These are phyloP conservation scores for Anguilla obscura DNA, from an alignment of 2,797 vertebrate species.

Conservation along the genomic window DNA sequence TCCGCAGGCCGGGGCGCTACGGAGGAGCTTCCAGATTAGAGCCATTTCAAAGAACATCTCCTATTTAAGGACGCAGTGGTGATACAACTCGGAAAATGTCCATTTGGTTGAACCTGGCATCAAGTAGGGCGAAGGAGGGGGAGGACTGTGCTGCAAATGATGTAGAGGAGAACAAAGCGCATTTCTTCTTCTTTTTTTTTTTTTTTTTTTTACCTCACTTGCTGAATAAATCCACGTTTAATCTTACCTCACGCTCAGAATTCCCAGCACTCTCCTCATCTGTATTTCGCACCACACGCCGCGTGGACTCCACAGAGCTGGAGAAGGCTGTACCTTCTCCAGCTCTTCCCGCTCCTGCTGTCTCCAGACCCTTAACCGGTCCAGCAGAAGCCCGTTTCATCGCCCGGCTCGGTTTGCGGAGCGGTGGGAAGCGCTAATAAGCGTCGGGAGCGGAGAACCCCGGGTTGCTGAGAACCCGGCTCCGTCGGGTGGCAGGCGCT, in stretches of 20 bases:
- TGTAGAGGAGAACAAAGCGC: not conserved
- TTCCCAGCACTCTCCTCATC: not conserved
- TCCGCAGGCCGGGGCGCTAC: not conserved
- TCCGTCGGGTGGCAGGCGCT: not conserved
- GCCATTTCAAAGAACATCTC: not conserved
- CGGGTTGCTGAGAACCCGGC: not conserved
- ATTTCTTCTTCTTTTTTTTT: not conserved
- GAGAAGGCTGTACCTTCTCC: not conserved
- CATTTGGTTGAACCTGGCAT: not conserved
- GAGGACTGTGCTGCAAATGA: not conserved
- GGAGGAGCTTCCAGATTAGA: not conserved
- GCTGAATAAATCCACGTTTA: slow-evolving; percentile 1
- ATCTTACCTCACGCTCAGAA: not conserved
- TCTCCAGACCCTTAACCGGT: not conserved
- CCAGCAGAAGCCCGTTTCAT: not conserved
- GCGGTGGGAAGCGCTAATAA: not conserved
- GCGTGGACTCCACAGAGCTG: no score
- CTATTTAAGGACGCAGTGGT: not conserved
- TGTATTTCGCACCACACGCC: not conserved
- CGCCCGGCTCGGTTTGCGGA: not conserved
- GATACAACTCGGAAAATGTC: not conserved
- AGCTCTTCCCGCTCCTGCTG: not conserved
- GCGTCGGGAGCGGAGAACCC: not conserved
- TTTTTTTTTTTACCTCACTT: not conserved
- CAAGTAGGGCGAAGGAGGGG: no score